Percentiles rank a stretch among this genome's conserved stretches.
These are phyloP conservation scores for Triplophysa bombifrons DNA, from an alignment of 2,797 vertebrate genomes.

Conservation along the genomic window DNA sequence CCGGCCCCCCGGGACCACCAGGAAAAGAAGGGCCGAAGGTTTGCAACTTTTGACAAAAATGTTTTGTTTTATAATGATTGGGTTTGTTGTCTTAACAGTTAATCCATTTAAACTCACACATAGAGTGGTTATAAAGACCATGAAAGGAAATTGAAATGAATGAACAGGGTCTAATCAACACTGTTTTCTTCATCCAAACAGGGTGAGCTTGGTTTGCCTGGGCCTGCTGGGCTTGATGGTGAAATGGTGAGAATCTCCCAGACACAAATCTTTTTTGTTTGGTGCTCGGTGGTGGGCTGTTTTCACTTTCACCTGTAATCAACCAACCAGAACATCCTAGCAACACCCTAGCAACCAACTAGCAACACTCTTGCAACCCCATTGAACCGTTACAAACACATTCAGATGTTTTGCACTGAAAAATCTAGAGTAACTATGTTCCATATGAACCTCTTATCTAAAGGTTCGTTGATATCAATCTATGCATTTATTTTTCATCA, in stretches of 20 bases:
- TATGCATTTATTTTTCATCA: slow-evolving; percentile 50
- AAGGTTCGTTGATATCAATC: neutral
- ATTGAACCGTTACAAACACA: too few species aligned
- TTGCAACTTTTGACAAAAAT: slow-evolving; percentile 40
- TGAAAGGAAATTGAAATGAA: neutral
- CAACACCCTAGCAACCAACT: neutral
- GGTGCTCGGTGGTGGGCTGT: neutral
- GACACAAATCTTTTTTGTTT: neutral
- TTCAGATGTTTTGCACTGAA: neutral
- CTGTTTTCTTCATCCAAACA: slow-evolving; percentile 51
- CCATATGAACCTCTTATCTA: neutral
- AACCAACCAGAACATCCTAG: neutral
- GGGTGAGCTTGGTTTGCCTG: slow-evolving; percentile 83
- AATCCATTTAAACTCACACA: neutral
- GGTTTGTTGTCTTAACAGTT: neutral
- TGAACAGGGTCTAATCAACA: neutral
- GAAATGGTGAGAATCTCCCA: slow-evolving; percentile 72
- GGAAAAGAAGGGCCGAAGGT: slow-evolving; percentile 82
- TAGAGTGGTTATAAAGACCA: neutral
- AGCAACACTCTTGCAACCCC: neutral
- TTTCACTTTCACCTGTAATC: neutral
- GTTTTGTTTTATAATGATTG: neutral
- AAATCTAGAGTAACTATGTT: neutral
- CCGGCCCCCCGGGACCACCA: slow-evolving; percentile 74
- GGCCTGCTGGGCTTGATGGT: slow-evolving; percentile 78